A percentile compares a stretch with the other conserved stretches of the same genome.
phyloP scores from a whole-genome alignment of 1,140 invertebrate species.

The Caenorhabditis remanei region DNA sequence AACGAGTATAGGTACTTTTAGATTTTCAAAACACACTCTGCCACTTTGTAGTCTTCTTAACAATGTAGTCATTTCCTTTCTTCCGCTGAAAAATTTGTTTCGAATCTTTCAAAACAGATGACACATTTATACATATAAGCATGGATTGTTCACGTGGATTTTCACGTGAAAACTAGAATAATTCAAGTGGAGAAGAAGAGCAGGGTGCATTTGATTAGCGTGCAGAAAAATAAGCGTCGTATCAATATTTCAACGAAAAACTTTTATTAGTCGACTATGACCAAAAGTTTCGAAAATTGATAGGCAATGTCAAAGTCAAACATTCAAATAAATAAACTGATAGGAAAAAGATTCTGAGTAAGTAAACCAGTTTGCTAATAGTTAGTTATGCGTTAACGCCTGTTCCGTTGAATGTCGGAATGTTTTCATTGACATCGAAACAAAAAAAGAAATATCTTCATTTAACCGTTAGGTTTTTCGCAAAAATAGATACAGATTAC shows the following conservation, averaged over 20 bases:
- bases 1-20: too few species aligned
- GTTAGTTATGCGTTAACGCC: neutral
- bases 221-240: neutral
- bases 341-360: neutral
- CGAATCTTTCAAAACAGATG: neutral
- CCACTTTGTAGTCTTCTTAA: neutral
- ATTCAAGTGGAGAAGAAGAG: neutral
- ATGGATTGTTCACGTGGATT: neutral
- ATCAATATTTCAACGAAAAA: constrained; percentile 31
- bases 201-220: constrained; percentile 23
- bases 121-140: neutral
- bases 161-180: neutral
- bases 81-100: neutral
- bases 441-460: neutral
- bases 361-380: neutral
- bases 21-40: neutral
- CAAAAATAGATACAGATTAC: constrained; percentile 27
- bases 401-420: constrained; percentile 1
- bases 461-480: constrained; percentile 1
- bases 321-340: constrained; percentile 3
- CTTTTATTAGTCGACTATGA: neutral
- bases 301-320: neutral
- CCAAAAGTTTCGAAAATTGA: neutral
- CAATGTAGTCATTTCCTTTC: neutral
- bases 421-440: constrained; percentile 5